A percentile compares a stretch with the other conserved stretches of the same genome.
These are phyloP conservation scores for Cherax quadricarinatus DNA, from an alignment of 1,140 invertebrate species.

Conservation along the genomic window DNA sequence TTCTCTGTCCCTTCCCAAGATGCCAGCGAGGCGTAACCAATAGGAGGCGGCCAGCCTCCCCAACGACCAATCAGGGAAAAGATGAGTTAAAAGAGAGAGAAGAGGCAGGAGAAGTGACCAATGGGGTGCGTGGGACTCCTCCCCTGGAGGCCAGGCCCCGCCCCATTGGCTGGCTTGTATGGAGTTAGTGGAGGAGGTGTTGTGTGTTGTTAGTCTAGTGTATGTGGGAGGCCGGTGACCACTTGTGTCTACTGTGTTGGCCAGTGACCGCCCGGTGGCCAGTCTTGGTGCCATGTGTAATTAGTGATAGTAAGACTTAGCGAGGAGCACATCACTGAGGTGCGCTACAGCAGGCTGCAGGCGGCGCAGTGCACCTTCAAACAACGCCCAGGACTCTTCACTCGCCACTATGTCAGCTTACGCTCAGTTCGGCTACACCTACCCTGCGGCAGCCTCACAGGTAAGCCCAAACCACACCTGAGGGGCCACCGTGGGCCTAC, in stretches of 20 bases:
- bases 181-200: slow-evolving; percentile 71
- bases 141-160: slow-evolving; percentile 47
- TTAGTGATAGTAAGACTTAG: slow-evolving; percentile 66
- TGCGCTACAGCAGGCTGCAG: slow-evolving; percentile 55
- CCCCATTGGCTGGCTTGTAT: slow-evolving; percentile 71
- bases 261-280: slow-evolving; percentile 72
- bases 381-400: slow-evolving; percentile 60
- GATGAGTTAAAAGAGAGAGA: slow-evolving; percentile 70
- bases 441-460: slow-evolving; percentile 86
- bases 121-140: slow-evolving; percentile 51
- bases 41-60: slow-evolving; percentile 41
- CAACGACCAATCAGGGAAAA: slow-evolving; percentile 63
- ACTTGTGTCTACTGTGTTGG: slow-evolving; percentile 72
- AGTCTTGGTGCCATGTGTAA: slow-evolving; percentile 69
- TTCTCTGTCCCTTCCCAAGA: slow-evolving; percentile 73
- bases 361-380: slow-evolving; percentile 54
- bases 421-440: slow-evolving; percentile 88
- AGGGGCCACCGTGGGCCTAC: slow-evolving; percentile 45
- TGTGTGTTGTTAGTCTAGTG: slow-evolving; percentile 71
- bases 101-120: slow-evolving; percentile 48
- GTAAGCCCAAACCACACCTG: slow-evolving; percentile 77
- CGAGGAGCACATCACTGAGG: slow-evolving; percentile 66
- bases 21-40: slow-evolving; percentile 72
- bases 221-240: slow-evolving; percentile 70
- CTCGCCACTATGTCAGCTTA: slow-evolving; percentile 84